A percentile compares a stretch with the other conserved stretches of the same genome.
Conservation (phyloP, 2,113 vertebrate species). For the Amia ocellicauda region DNA sequence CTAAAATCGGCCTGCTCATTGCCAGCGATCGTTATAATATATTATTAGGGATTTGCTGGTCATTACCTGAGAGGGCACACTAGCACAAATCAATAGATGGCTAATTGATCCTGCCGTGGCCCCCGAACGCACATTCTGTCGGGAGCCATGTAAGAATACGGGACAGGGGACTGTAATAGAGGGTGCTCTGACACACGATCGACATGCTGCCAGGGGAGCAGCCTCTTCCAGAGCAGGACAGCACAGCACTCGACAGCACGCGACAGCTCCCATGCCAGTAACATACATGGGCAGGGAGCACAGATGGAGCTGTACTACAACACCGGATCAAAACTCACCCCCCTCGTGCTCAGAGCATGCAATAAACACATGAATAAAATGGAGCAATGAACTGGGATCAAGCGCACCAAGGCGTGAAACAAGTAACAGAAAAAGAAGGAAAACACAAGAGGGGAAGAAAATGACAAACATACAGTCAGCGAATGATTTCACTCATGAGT, state of each 20-base stretch:
- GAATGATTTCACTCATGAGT: too few species aligned
- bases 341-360: too few species aligned
- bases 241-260: not conserved
- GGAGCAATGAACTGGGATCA: too few species aligned
- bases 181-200: conserved; percentile 12
- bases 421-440: too few species aligned
- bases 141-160: not conserved
- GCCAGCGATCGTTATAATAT: conserved; percentile 9
- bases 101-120: conserved; percentile 27
- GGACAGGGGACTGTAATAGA: conserved; percentile 14
- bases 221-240: conserved; percentile 16
- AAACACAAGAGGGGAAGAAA: too few species aligned
- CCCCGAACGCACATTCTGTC: not conserved
- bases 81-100: conserved; percentile 20
- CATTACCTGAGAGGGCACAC: conserved; percentile 7
- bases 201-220: conserved; percentile 10
- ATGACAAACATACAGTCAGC: too few species aligned
- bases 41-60: conserved; percentile 10
- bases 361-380: too few species aligned
- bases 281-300: too few species aligned
- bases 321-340: too few species aligned
- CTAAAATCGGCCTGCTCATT: conserved; percentile 11
- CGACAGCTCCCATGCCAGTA: not conserved
- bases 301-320: too few species aligned
- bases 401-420: too few species aligned